Base-by-base conservation (phyloP, 1,140 invertebrate species). In the Oryctes rhinoceros region DNA sequence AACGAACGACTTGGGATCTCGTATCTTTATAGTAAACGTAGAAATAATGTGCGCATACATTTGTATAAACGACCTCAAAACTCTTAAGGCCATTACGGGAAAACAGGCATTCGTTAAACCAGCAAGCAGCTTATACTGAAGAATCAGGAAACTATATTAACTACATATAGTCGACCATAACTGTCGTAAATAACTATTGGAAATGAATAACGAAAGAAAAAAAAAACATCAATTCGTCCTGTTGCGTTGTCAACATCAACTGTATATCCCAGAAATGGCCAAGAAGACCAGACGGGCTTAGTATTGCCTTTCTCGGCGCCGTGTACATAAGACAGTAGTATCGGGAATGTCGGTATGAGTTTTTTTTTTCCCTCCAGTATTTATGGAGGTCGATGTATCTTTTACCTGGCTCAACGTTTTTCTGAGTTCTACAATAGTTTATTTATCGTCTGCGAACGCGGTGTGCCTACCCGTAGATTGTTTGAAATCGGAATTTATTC, bases 311-410 rank as follows among this genome's bases (percentile, higher is more conserved):
- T 71, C 65, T 71, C 24, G 65, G 65, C 65, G 65, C 65, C 65
- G 65, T 71, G 20, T 15, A 71, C 20, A 37, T 35, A 20, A 71
- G 65, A 71, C 65, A 71, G 53, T 59, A 59, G 53, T 71, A 71
- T 35, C 18, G 24, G 65, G 65, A 71, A 71, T 71, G 65, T 71
- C 20, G 65, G 65, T 71, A 71, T 71, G 65, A 71, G 24, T 30
- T 35, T 71, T 71, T 35, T 44, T 71, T 71, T 71, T 71, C 10
- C 24, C 65, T 67, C 24, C 10, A 71, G 24, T 71, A 71, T 71
- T 71, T 71, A 71, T 71, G 65, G 65, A 71, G 65, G 65, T 37
- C 65, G 65, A 71, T 24, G 35, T 71, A 37, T 24, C 65, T 71
- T 49, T n/a, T 71, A 71, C 65, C 65, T 71, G 65, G 13, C 53